Evolutionary conservation across 1,140 invertebrate species (phyloP).

Genomic region (Mylabris phalerata): DNA sequence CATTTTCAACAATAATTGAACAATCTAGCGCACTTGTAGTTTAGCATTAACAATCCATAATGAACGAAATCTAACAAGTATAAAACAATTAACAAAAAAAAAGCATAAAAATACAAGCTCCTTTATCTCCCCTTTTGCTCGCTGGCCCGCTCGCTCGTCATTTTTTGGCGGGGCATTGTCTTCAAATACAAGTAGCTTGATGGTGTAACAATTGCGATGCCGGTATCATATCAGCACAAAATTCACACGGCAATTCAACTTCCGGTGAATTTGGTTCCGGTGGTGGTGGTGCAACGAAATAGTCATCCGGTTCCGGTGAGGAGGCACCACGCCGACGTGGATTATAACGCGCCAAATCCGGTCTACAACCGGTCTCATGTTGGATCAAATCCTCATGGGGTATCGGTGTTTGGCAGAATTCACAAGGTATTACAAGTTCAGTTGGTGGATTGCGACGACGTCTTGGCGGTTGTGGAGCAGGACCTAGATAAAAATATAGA

Average conservation of each 20-base stretch:
- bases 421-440: constrained; percentile 37
- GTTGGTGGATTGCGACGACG: constrained; percentile 36
- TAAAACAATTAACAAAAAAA: too few species aligned
- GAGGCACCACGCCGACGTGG: constrained; percentile 18
- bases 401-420: constrained; percentile 36
- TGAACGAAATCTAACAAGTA: too few species aligned
- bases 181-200: constrained; percentile 38
- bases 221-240: constrained; percentile 41
- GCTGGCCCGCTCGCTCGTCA: too few species aligned
- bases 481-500: constrained; percentile 15
- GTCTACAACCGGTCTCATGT: constrained; percentile 36
- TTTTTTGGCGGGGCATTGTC: too few species aligned
- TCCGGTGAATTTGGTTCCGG: constrained; percentile 27
- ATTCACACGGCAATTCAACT: constrained; percentile 43
- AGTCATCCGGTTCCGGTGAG: constrained; percentile 25
- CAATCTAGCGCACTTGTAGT: too few species aligned
- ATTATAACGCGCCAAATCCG: constrained; percentile 32
- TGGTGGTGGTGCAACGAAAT: constrained; percentile 26
- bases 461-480: constrained; percentile 31
- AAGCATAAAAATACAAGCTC: too few species aligned
- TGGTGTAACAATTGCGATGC: constrained; percentile 39
- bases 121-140: too few species aligned
- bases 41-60: too few species aligned
- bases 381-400: constrained; percentile 38
- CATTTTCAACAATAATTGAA: too few species aligned